Percentiles rank a stretch among this genome's conserved stretches.
Conservation (phyloP, 2,888 invertebrate species). For the Plagodis pulveraria region DNA sequence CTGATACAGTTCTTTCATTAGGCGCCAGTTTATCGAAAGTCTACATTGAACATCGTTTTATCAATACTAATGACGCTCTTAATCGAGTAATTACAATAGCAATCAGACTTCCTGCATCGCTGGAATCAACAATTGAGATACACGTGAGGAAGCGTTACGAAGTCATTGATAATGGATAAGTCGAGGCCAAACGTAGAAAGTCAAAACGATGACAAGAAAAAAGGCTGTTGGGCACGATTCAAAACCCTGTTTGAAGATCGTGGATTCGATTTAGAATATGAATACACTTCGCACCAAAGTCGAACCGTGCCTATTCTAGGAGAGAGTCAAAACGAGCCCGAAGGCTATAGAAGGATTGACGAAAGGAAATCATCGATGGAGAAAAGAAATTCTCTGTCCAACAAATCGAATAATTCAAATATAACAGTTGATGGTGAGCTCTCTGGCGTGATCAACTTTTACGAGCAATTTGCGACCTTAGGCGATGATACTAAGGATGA, state of each 20-base stretch:
- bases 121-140: constrained; percentile 10
- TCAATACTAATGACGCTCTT: constrained; percentile 9
- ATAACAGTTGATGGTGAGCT: constrained; percentile 58
- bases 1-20: neutral
- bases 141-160: constrained; percentile 9
- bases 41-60: constrained; percentile 9
- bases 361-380: constrained; percentile 47
- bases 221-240: constrained; percentile 74
- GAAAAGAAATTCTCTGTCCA: constrained; percentile 30
- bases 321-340: constrained; percentile 50
- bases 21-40: constrained; percentile 11
- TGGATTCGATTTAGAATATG: constrained; percentile 77
- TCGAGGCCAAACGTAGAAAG: constrained; percentile 30
- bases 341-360: constrained; percentile 59
- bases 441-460: constrained; percentile 66
- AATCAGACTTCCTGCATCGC: constrained; percentile 17
- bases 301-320: constrained; percentile 42
- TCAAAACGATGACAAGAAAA: constrained; percentile 20
- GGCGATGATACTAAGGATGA: constrained; percentile 63
- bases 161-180: constrained; percentile 42
- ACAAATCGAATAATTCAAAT: constrained; percentile 34
- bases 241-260: constrained; percentile 73
- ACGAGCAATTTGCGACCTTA: constrained; percentile 75
- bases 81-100: constrained; percentile 28
- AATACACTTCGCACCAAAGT: constrained; percentile 50